A percentile compares a stretch with the other conserved stretches of the same genome.
Evolutionary conservation across 1,140 invertebrate genomes (phyloP).

Genomic region (Bombus terrestris): DNA sequence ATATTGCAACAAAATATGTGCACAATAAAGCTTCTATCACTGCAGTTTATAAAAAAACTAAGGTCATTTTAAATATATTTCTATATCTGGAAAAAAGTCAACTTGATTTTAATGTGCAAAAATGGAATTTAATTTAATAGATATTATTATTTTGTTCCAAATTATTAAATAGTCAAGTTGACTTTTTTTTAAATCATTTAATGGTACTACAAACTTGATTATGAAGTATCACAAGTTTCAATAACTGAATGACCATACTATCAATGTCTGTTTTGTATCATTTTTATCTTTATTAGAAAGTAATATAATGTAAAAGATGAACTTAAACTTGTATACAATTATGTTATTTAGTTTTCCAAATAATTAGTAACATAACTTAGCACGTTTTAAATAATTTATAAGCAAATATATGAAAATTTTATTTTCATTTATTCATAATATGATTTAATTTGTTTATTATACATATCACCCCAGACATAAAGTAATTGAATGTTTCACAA

Average conservation of each 20-base stretch:
- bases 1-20: constrained; percentile 43
- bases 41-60: constrained; percentile 14
- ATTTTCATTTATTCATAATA: not conserved
- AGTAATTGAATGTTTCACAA: not conserved
- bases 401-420: not conserved
- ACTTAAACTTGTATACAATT: not conserved
- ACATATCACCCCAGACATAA: not conserved
- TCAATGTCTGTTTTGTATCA: not conserved
- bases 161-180: constrained; percentile 18
- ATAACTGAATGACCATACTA: not conserved
- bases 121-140: not conserved
- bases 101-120: constrained; percentile 6
- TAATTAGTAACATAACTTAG: not conserved
- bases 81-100: not conserved
- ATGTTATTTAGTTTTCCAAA: not conserved
- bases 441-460: not conserved
- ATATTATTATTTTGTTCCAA: not conserved
- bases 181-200: not conserved
- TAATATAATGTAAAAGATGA: not conserved
- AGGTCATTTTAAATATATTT: constrained; percentile 14
- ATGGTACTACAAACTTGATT: not conserved
- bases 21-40: constrained; percentile 42
- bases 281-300: not conserved
- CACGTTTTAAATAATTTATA: not conserved
- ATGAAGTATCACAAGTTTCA: constrained; percentile 4